Evolutionary conservation across 2,888 invertebrate species (phyloP).

Genomic region (Ceriagrion tenellum): DNA sequence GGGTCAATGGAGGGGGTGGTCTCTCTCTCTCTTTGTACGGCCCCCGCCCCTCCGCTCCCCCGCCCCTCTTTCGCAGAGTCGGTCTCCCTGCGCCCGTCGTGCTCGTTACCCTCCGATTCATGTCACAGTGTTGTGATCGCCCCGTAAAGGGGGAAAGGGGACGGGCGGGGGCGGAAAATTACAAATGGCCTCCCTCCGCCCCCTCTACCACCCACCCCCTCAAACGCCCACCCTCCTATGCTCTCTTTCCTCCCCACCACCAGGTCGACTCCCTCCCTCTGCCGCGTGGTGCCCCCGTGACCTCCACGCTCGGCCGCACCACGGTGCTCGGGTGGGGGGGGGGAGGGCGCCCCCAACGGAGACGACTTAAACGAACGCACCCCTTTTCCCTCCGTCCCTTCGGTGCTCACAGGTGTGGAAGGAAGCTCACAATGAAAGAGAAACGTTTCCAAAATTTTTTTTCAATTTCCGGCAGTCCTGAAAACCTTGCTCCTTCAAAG

Average conservation of each 20-base stretch:
- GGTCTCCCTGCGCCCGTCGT: neutral
- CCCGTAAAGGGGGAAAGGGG: neutral
- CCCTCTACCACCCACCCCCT: neutral
- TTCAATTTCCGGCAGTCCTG: no score
- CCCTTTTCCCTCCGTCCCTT: neutral
- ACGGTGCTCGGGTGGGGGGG: neutral
- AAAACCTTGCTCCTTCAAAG: no score
- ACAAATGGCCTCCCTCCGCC: slow-evolving; percentile 42
- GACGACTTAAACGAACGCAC: neutral
- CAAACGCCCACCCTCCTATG: neutral
- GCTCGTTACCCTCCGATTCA: slow-evolving; percentile 66
- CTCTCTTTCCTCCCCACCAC: neutral
- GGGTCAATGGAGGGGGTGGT: neutral
- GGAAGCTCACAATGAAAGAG: neutral
- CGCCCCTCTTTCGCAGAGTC: neutral
- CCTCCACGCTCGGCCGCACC: slow-evolving; percentile 23
- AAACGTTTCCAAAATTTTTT: neutral
- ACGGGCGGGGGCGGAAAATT: slow-evolving; percentile 47
- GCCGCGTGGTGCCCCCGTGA: neutral
- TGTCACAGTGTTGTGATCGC: slow-evolving; percentile 59
- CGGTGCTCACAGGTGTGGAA: neutral
- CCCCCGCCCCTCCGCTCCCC: neutral
- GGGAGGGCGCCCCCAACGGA: no score
- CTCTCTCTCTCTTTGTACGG: no score
- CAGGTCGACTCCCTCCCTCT: neutral